Base-by-base conservation (phyloP, 2,888 invertebrate genomes). In the Machimus rusticus region DNA sequence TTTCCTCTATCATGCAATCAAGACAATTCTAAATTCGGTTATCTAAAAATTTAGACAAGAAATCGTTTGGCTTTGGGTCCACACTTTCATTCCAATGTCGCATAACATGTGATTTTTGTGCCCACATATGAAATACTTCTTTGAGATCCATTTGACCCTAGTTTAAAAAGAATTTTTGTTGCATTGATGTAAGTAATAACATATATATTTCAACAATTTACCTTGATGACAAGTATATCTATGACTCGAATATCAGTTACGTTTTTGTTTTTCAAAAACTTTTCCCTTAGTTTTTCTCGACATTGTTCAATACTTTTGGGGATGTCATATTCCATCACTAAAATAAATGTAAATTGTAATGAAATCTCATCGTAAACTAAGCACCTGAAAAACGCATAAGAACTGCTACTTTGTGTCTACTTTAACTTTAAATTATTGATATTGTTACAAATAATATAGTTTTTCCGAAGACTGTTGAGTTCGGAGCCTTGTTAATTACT, bases 71-170 rank as follows among this genome's bases (percentile, higher is more conserved):
- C 92, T 97, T 97, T 1, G 96, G 95, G 89, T 97, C 96, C 86
- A 94, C 94, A 0, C 97, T 96, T 81, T 98, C 97, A 91, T 96
- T 96, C 93, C 98, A 99, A 91, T 95, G 97, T 87, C 93, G 91
- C 98, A 99, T 98, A 34, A 99, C 92, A 91, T 97, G 97, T 16
- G 96, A 95, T 89, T 96, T 96, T 91, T 98, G 98, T 92, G 98
- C 98, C 98, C 98, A 99, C 87, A 95, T 94, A 89, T 96, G 94
- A 0, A 96, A 95, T 0, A 95, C 94, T 94, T 99, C 99, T 91
- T 97, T 96, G 31, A 99, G 94, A 91, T 99, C 98, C 98, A 98
- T 98, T 95, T 98, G 98, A 82, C 98, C 98, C 98, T 98, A 23
- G 43, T 51, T 19, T 51, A 1, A 5, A 51, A 2, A 66, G 1